Evolutionary conservation across 2,888 invertebrate species (phyloP).

Genomic region (Oxystoma pomonae): DNA sequence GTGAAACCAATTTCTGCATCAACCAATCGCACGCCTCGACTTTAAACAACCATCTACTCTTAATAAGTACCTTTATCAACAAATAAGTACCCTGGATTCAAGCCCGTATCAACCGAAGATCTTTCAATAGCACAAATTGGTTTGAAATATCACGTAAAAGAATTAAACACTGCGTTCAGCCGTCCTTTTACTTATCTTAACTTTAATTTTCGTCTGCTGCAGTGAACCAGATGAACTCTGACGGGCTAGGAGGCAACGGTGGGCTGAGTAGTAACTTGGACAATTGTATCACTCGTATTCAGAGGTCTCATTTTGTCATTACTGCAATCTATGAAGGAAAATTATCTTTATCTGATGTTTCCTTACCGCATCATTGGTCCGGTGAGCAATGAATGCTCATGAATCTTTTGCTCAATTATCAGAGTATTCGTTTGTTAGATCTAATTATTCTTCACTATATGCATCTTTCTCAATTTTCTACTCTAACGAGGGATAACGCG

Average conservation of each 20-base stretch:
- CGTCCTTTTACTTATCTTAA: conserved; percentile 50
- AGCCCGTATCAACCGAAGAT: background rate
- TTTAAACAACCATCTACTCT: background rate
- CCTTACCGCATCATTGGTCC: no score
- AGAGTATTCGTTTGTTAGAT: no score
- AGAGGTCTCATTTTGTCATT: background rate
- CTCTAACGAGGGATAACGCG: no score
- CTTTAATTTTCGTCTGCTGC: conserved; percentile 45
- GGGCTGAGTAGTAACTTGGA: background rate
- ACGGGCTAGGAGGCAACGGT: background rate
- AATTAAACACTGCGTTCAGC: conserved; percentile 48
- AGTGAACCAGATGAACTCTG: conserved; percentile 29
- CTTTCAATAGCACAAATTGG: conserved; percentile 9
- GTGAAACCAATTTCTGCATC: background rate
- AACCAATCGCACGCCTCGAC: background rate
- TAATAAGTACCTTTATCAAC: background rate
- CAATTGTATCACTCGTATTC: background rate
- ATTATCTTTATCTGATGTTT: background rate
- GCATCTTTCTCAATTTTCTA: no score
- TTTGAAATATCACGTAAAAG: conserved; percentile 50
- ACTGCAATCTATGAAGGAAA: background rate
- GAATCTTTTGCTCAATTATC: no score
- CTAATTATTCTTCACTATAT: no score
- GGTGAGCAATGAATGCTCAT: no score
- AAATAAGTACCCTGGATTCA: background rate